phyloP scores from a whole-genome alignment of 2,888 invertebrate species.

The Ophion obscuratus region DNA sequence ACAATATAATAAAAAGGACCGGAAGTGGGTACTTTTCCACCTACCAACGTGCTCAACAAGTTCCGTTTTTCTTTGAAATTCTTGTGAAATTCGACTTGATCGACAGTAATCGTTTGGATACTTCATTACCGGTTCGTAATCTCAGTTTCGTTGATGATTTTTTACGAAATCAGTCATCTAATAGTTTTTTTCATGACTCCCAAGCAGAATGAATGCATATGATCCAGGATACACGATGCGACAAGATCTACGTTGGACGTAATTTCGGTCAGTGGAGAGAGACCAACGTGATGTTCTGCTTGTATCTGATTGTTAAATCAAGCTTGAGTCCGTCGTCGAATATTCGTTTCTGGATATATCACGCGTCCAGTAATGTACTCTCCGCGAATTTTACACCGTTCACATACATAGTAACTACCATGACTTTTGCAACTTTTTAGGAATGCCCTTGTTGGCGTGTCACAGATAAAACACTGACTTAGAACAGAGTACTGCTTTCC shows the following conservation, averaged over 20 bases:
- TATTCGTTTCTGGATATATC: background rate
- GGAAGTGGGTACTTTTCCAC: too few species aligned
- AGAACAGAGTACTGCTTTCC: background rate
- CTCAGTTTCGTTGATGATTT: too few species aligned
- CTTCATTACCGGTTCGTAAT: too few species aligned
- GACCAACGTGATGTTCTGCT: background rate
- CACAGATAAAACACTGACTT: background rate
- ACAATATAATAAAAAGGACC: too few species aligned
- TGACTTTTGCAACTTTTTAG: background rate
- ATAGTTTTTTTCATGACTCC: background rate
- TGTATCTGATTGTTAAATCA: background rate
- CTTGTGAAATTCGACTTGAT: too few species aligned
- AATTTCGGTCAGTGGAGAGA: background rate
- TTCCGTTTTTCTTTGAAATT: too few species aligned
- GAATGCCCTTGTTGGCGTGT: background rate
- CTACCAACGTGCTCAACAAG: too few species aligned
- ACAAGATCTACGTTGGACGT: background rate
- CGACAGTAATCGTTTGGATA: too few species aligned
- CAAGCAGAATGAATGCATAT: background rate
- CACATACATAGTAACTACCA: constrained; percentile 1
- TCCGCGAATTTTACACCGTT: background rate
- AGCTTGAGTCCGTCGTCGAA: background rate
- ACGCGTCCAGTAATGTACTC: background rate
- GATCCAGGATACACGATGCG: background rate
- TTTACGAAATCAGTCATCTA: background rate